A percentile compares a stretch with the other conserved stretches of the same genome.
These are phyloP conservation scores for Malurus elegans DNA, from an alignment of 2,113 vertebrate species.

Conservation along the genomic window DNA sequence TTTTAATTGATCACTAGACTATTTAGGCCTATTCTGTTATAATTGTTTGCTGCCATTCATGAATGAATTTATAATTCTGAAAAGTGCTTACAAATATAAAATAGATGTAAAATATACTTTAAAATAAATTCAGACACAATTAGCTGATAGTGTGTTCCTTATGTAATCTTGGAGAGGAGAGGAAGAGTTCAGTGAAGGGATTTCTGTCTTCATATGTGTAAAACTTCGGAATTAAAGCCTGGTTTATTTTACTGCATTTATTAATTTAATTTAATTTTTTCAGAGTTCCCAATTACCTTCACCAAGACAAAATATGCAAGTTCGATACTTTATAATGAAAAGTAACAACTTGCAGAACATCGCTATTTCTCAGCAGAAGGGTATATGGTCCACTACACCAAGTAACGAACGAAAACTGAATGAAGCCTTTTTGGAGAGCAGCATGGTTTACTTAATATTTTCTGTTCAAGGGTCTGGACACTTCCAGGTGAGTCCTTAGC, in stretches of 20 bases:
- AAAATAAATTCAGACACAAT: background rate
- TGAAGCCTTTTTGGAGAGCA: slow-evolving; percentile 82
- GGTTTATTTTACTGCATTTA: background rate
- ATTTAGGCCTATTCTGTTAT: background rate
- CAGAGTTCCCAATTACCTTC: slow-evolving; percentile 73
- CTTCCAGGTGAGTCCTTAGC: slow-evolving; percentile 84
- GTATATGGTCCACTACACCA: slow-evolving; percentile 89
- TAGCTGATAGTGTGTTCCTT: background rate
- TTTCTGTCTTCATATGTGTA: background rate
- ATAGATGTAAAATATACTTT: background rate
- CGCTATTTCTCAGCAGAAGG: slow-evolving; percentile 88
- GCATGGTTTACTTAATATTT: slow-evolving; percentile 86
- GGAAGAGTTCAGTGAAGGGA: rapidly evolving
- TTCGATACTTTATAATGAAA: slow-evolving; percentile 94
- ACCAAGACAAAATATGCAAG: slow-evolving; percentile 61
- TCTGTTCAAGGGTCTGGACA: slow-evolving; percentile 91
- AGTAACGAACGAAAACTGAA: slow-evolving; percentile 86
- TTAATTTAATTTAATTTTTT: slow-evolving; percentile 6
- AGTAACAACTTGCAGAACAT: slow-evolving; percentile 88
- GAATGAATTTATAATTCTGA: background rate
- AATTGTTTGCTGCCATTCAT: background rate
- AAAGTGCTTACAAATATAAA: background rate
- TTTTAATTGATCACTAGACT: background rate
- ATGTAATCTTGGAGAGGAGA: background rate
- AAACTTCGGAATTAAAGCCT: background rate